Evolutionary conservation across 2,113 vertebrate genomes (phyloP).

Genomic region (Pao palembangensis): DNA sequence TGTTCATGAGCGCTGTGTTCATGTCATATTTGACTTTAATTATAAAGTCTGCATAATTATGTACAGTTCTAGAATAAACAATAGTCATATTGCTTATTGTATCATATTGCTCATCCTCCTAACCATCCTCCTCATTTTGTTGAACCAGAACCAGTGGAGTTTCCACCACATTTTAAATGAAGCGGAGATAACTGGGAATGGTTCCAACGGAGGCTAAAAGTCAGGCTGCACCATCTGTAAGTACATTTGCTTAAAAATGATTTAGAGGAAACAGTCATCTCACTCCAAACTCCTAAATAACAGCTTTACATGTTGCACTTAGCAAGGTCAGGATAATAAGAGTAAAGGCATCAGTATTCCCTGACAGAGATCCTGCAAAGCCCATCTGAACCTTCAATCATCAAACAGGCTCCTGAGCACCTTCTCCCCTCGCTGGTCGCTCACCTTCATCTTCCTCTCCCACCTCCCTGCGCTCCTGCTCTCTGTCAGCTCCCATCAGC

Average conservation of each 20-base stretch:
- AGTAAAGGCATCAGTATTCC: conserved; percentile 25
- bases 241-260: background rate
- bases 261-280: conserved; percentile 45
- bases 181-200: background rate
- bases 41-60: no score
- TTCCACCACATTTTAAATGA: background rate
- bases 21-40: no score
- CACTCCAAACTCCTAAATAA: conserved; percentile 26
- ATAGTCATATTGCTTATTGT: no score
- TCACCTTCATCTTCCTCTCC: conserved; percentile 59
- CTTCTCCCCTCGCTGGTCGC: conserved; percentile 18
- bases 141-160: background rate
- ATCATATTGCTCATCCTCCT: background rate
- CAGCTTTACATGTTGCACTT: conserved; percentile 23
- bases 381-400: conserved; percentile 49
- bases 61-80: no score
- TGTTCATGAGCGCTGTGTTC: no score
- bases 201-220: conserved; percentile 19
- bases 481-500: conserved; percentile 65
- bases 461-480: conserved; percentile 54
- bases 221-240: conserved; percentile 42
- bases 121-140: background rate
- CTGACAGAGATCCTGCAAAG: conserved; percentile 45
- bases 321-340: conserved; percentile 34
- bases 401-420: conserved; percentile 39